A percentile compares a stretch with the other conserved stretches of the same genome.
These are phyloP conservation scores for Corythornis cristatus DNA, from an alignment of 2,113 vertebrate species.

Conservation along the genomic window DNA sequence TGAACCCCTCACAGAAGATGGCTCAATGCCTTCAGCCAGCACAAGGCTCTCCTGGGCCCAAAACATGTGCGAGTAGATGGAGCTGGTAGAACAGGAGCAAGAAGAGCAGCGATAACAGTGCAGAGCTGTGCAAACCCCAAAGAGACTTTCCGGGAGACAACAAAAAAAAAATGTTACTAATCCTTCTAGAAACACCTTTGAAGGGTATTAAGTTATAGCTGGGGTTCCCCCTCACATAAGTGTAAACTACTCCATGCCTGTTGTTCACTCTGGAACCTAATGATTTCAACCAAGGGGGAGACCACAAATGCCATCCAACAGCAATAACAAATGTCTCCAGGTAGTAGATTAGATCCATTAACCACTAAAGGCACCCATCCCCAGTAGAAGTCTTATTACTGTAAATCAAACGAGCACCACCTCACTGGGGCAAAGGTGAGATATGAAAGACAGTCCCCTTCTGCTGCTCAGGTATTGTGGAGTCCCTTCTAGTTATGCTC, in stretches of 20 bases:
- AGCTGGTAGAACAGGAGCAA: neutral
- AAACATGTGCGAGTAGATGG: neutral
- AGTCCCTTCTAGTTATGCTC: neutral
- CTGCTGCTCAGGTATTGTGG: too few relatives aligned
- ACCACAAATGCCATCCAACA: neutral
- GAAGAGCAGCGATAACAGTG: neutral
- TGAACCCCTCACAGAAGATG: neutral
- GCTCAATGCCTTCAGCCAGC: neutral
- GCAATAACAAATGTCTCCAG: neutral
- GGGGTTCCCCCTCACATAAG: neutral
- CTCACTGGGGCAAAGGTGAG: rapidly evolving
- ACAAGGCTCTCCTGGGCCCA: neutral
- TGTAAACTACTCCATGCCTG: neutral
- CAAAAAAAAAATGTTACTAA: neutral
- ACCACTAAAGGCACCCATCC: neutral
- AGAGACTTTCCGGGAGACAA: neutral
- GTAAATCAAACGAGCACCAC: neutral
- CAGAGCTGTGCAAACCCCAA: neutral
- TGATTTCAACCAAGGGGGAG: neutral
- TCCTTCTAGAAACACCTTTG: neutral
- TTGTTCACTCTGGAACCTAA: neutral
- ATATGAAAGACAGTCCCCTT: neutral
- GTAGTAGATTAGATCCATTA: neutral
- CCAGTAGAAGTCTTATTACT: neutral
- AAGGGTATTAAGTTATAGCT: neutral